Conservation (phyloP, 2,888 invertebrate genomes). For the Melipona bicolor region DNA sequence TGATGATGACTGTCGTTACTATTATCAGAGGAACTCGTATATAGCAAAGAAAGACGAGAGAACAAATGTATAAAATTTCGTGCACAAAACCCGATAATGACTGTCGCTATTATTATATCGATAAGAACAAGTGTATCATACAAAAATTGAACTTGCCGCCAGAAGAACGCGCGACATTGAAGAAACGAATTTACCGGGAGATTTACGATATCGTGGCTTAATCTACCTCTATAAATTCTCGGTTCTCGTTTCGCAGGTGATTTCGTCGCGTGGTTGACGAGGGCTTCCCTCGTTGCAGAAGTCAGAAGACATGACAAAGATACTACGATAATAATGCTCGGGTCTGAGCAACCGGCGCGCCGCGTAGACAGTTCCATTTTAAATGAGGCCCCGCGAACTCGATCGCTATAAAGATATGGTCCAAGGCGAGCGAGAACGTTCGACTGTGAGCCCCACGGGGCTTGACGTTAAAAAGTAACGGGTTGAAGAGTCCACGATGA, state of each 20-base stretch:
- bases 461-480: constrained; percentile 41
- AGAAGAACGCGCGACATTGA: constrained; percentile 24
- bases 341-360: not conserved
- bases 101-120: not conserved
- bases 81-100: too few species aligned
- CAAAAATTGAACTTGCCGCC: not conserved
- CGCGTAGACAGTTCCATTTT: constrained; percentile 41
- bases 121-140: not conserved
- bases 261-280: not conserved
- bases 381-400: constrained; percentile 30
- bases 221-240: constrained; percentile 26
- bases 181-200: constrained; percentile 8
- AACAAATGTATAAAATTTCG: too few species aligned
- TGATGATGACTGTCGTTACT: not conserved
- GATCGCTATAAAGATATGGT: constrained; percentile 39
- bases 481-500: constrained; percentile 29
- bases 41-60: not conserved
- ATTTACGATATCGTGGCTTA: constrained; percentile 4
- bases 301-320: not conserved
- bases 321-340: constrained; percentile 10
- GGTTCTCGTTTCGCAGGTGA: not conserved
- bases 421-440: constrained; percentile 37
- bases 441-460: constrained; percentile 9
- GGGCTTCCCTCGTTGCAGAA: not conserved
- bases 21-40: not conserved